Evolutionary conservation across 1,140 invertebrate species (phyloP), one percentile per base, ranked within the genome.

Genomic region (Liolophura sinensis): DNA sequence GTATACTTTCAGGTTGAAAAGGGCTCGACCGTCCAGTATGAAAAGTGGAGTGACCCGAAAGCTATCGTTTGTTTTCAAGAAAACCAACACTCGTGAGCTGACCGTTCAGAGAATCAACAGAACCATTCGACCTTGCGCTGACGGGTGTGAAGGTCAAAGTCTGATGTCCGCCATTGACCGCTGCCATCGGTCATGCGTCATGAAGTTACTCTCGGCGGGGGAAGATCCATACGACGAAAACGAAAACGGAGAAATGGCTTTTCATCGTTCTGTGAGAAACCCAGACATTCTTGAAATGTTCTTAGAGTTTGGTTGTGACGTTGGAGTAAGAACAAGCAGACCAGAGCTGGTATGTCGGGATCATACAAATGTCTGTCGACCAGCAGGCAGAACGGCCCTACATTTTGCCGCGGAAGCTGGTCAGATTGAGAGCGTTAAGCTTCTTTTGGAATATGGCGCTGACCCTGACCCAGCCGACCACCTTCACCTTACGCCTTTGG

Each of bases 271-370:
- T 47, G 25, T 12, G 7, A 48, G 46, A 49, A n/a, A 61, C 20
- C 60, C 60, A 1, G 60, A 61, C 18, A 61, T 61, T 20, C 60
- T 61, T 46, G 60, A 61, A 27, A 47, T 61, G 46, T 46, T 61
- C 16, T 24, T 61, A n/a, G 60, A 61, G 48, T 61, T 61, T 46
- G 60, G 60, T 7, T 61, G 60, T 27, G 60, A 61, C n/a, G 47
- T 61, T 49, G 50, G 50, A 16, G 20, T 22, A 16, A 54, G 51
- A 12, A n/a, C 22, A 7, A 24, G n/a, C 18, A 20, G 51, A n/a
- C 16, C 60, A 48, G 9, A 16, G 15, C 18, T 14, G 14, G 15
- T 1, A 1, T 24, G 50, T 14, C n/a, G 7, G 9, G 40, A 47
- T n/a, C 9, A 25, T 48, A 22, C 22, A 59, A 46, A n/a, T 31